Base-by-base conservation (phyloP, 2,888 invertebrate species). In the Tenthredo mesomela region DNA sequence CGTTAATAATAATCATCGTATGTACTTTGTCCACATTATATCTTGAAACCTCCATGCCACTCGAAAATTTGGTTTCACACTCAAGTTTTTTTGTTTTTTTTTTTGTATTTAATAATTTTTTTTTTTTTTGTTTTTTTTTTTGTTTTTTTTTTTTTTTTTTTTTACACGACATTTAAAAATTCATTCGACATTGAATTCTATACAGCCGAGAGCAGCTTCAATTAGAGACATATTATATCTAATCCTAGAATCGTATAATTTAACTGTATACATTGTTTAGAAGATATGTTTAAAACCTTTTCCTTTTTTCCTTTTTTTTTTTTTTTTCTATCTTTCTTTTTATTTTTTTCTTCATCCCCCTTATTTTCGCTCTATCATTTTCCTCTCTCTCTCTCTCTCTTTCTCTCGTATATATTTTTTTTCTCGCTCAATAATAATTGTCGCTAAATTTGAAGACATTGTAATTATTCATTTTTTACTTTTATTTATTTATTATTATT, bases 181-280 rank as follows among this genome's bases (percentile, higher is more conserved):
- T 85, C 85, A 85, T 86, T 87, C 89, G 88, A 87, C 86, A 82
- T 82, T 33, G 82, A 82, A 82, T 82, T 82, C 67, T 67, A 82
- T 70, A 70, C 67, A 82, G 82, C 82, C 67, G 82, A 82, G 67
- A 67, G 82, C 67, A 65, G 82, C 47, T 70, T 82, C 82, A 70
- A 77, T 80, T 29, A 82, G 67, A 82, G 54, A 82, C 82, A 82
- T 80, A 58, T 61, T 80, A 61, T 33, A 33, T 82, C 82, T 82
- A 82, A 82, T 70, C 82, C 90, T 91, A 92, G 90, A 90, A 89
- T 93, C 93, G 93, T 93, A 92, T 93, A 91, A 90, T 90, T 91
- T 90, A 89, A 90, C 89, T 90, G 92, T 93, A 93, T 92, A 93
- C 93, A 90, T 92, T 90, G 89, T 89, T 90, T 90, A 88, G 90